Conservation (phyloP, 1,140 invertebrate genomes). For the Homarus americanus region DNA sequence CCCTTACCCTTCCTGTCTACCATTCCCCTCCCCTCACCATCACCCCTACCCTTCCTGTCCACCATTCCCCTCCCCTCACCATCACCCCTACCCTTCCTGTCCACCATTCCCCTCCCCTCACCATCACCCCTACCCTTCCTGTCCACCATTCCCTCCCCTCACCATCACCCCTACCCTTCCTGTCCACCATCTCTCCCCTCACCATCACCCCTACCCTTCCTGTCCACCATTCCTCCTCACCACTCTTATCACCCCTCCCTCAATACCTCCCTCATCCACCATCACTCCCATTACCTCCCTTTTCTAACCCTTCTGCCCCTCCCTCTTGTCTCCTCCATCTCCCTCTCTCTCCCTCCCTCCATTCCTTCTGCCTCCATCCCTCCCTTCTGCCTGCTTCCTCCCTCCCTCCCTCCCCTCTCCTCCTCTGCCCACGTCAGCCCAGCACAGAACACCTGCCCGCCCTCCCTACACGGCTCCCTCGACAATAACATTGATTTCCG, state of each 20-base stretch:
- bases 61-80: background rate
- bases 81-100: no score
- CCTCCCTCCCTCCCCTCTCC: background rate
- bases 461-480: background rate
- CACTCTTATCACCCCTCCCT: background rate
- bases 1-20: background rate
- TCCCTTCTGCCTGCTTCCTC: background rate
- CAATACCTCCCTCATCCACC: background rate
- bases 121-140: background rate
- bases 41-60: no score
- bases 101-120: background rate
- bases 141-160: background rate
- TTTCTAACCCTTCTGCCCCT: background rate
- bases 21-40: background rate
- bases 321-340: background rate
- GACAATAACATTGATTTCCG: constrained; percentile 51
- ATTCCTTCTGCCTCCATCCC: background rate
- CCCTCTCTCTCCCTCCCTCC: background rate
- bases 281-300: constrained; percentile 6
- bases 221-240: no score
- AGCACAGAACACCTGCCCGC: background rate
- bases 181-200: background rate
- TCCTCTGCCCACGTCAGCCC: background rate
- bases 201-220: background rate
- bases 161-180: background rate